phyloP scores from a whole-genome alignment of 2,113 vertebrate genomes.

The Tursiops truncatus region DNA sequence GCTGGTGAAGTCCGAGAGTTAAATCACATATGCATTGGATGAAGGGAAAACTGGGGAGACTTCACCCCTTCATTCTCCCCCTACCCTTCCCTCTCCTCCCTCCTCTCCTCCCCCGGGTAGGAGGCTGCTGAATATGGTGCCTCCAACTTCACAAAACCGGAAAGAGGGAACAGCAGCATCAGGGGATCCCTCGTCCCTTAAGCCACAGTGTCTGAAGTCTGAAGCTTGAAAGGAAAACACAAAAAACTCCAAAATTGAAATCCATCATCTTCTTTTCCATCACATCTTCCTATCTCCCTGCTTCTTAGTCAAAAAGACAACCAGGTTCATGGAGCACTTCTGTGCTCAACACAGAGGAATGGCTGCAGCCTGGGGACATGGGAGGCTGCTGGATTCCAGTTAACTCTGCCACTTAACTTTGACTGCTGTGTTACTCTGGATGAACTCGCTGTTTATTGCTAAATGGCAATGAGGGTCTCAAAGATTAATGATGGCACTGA shows the following conservation, averaged over 20 bases:
- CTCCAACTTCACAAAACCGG: neutral
- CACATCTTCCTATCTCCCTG: neutral
- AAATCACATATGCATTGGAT: neutral
- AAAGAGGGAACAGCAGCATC: neutral
- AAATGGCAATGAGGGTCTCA: constrained; percentile 63
- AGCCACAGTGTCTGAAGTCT: neutral
- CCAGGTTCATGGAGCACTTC: neutral
- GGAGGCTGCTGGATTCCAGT: constrained; percentile 65
- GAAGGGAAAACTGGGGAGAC: neutral
- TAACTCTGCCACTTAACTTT: constrained; percentile 68
- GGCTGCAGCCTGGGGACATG: neutral
- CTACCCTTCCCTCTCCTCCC: neutral
- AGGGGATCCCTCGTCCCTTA: neutral
- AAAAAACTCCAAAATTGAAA: neutral
- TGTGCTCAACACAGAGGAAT: constrained; percentile 47
- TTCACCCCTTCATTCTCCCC: neutral
- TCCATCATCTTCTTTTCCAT: neutral
- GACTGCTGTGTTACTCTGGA: constrained; percentile 67
- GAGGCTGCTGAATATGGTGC: neutral
- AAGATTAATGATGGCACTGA: constrained; percentile 61
- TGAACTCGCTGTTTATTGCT: constrained; percentile 72
- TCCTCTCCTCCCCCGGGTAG: neutral
- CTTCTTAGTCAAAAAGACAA: constrained; percentile 42
- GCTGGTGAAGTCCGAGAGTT: neutral
- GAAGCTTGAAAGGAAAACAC: neutral